These are phyloP conservation scores for Erpetoichthys calabaricus DNA, from an alignment of 2,797 vertebrate species.

Conservation along the genomic window DNA sequence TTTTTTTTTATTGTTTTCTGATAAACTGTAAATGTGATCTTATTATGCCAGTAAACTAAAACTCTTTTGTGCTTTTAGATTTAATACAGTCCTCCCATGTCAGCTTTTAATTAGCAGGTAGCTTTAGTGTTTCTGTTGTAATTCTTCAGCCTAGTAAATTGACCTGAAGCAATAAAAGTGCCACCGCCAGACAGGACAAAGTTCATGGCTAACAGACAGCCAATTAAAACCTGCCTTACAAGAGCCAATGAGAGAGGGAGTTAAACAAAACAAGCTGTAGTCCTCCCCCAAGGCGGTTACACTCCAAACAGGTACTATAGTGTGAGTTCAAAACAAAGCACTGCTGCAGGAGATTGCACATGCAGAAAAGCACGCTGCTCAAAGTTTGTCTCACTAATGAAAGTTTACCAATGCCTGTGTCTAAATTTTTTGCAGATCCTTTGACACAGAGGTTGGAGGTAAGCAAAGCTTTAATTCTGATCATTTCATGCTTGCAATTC, in stretches of 20 bases:
- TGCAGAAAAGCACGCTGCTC: slow-evolving; percentile 36
- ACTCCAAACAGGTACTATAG: slow-evolving; percentile 48
- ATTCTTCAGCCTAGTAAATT: not conserved
- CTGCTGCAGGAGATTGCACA: slow-evolving; percentile 20
- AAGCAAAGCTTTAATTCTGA: slow-evolving; percentile 33
- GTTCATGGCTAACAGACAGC: slow-evolving; percentile 12
- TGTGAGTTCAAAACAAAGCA: slow-evolving; percentile 39
- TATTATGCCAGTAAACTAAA: too few relatives aligned
- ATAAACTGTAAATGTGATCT: too few relatives aligned
- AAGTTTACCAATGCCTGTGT: slow-evolving; percentile 73
- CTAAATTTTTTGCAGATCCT: slow-evolving; percentile 85
- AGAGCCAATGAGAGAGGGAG: slow-evolving; percentile 31
- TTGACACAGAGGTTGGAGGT: slow-evolving; percentile 73
- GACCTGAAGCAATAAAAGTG: slow-evolving; percentile 5
- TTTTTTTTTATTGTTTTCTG: too few relatives aligned
- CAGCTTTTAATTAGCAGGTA: too few relatives aligned
- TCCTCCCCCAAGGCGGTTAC: slow-evolving; percentile 31
- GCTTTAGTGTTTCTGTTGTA: too few relatives aligned
- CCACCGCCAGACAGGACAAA: slow-evolving; percentile 15
- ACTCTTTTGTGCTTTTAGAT: too few relatives aligned
- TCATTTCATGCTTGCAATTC: not conserved
- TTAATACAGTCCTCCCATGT: too few relatives aligned
- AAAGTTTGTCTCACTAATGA: slow-evolving; percentile 16
- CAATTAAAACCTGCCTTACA: slow-evolving; percentile 8
- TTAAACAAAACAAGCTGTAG: slow-evolving; percentile 47